Evolutionary conservation across 2,888 invertebrate genomes (phyloP), one percentile per base, ranked within the genome.

Genomic region (Syrista parreyssii): DNA sequence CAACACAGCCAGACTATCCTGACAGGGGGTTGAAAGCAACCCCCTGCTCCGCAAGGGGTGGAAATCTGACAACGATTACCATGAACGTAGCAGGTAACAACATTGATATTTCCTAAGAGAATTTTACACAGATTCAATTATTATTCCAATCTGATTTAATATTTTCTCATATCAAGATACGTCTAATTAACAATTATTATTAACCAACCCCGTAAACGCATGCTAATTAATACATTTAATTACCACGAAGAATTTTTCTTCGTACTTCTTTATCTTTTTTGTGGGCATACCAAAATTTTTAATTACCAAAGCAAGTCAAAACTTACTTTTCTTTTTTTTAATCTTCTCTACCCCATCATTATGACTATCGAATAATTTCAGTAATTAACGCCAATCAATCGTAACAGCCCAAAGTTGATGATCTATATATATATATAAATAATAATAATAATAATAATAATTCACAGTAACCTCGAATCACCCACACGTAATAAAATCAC

Each of bases 331-430:
- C 6, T 23, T 4, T 4, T 40, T 40, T 15, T 40, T 40, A 9
- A 12, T 40, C 23, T 2, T 9, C 55, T 55, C 23, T 1, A 9
- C 23, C 15, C 2, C 23, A 0, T 15, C 23, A 40, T 23, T 23
- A 23, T 1, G 40, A 40, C 40, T 23, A 12, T 40, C 36, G 15
- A 23, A 23, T 40, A 9, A 40, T 6, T 40, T 23, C 9, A 23
- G 2, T 23, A 55, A 23, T 9, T 23, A 23, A 23, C 6, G 6
- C 34, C 6, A 4, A 6, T 15, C 6, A 9, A 9, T 55, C 23
- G 6, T 9, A 9, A 23, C 2, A 23, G 6, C 0, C 0, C 15
- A 6, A 55, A 23, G 23, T 55, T 55, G 1, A 9, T 1, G 0
- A 23, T 23, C 9, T 55, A 9, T n/a, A n/a, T n/a, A n/a, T n/a